Conservation (phyloP, 2,113 vertebrate species). For the Varanus salvator region DNA sequence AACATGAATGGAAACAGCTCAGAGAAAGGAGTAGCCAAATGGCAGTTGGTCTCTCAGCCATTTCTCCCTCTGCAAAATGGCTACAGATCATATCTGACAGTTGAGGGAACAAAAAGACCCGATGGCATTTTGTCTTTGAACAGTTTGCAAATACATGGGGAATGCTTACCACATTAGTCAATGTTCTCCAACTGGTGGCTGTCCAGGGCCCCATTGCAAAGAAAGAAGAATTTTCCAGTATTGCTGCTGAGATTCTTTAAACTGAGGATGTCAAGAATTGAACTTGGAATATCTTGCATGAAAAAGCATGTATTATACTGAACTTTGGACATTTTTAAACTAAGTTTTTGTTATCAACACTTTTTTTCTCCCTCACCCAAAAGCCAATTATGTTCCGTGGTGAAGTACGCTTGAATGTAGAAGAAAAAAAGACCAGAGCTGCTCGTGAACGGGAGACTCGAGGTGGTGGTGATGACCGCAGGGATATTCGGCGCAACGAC, state of each 20-base stretch:
- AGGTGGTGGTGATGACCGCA: slow-evolving; percentile 87
- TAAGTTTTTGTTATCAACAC: slow-evolving; percentile 50
- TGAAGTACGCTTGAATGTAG: slow-evolving; percentile 97
- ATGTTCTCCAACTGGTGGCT: not conserved
- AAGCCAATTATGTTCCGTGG: slow-evolving; percentile 98
- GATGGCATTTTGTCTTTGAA: not conserved
- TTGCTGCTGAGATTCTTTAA: not conserved
- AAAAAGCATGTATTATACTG: not conserved
- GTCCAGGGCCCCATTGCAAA: not conserved
- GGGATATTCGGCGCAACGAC: slow-evolving; percentile 91
- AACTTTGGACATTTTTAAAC: rapidly evolving
- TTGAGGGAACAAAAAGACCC: too few species aligned
- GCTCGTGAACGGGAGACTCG: slow-evolving; percentile 91
- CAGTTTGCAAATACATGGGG: not conserved
- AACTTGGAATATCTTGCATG: not conserved
- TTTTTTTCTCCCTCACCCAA: slow-evolving; percentile 39
- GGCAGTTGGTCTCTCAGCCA: not conserved
- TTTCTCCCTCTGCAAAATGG: too few species aligned
- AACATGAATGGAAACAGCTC: not conserved
- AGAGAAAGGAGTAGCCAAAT: not conserved
- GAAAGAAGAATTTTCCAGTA: not conserved
- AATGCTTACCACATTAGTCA: not conserved
- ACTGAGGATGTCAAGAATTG: not conserved
- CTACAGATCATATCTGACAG: too few species aligned
- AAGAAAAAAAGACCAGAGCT: slow-evolving; percentile 97